phyloP scores from a whole-genome alignment of 2,113 vertebrate genomes.

The Oplegnathus fasciatus region DNA sequence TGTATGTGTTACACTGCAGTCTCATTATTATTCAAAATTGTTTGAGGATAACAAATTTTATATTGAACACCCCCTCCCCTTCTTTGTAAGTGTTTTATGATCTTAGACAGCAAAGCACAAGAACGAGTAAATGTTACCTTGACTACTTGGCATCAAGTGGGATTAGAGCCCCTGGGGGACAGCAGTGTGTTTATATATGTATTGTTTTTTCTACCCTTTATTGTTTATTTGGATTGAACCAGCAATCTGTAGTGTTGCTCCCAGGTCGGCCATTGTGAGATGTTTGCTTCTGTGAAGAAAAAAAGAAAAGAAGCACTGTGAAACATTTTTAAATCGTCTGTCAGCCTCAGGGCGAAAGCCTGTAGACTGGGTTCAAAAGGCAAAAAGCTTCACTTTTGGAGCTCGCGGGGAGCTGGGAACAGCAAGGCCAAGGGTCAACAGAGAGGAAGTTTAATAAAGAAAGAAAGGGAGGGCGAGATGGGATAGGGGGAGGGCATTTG shows the following conservation, averaged over 20 bases:
- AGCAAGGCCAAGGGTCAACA: conserved; percentile 63
- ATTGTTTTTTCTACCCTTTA: conserved; percentile 12
- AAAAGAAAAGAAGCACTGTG: conserved; percentile 8
- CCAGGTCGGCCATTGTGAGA: conserved; percentile 42
- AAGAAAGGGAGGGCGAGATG: conserved; percentile 46
- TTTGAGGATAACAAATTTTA: conserved; percentile 41
- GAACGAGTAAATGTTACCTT: conserved; percentile 51
- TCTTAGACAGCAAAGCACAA: conserved; percentile 26
- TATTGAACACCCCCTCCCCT: conserved; percentile 3
- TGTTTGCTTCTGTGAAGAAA: conserved; percentile 45
- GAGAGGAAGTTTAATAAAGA: conserved; percentile 80
- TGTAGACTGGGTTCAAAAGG: conserved; percentile 57
- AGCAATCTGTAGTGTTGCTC: conserved; percentile 53
- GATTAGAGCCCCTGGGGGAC: conserved; percentile 43
- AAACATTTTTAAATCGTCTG: conserved; percentile 59
- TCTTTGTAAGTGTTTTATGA: conserved; percentile 42
- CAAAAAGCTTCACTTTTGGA: conserved; percentile 58
- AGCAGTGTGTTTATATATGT: conserved; percentile 37
- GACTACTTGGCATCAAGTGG: conserved; percentile 43
- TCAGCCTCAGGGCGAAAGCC: conserved; percentile 49
- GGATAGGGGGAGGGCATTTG: conserved; percentile 30
- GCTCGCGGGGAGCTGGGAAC: conserved; percentile 44
- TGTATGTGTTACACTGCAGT: conserved; percentile 14
- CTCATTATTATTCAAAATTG: conserved; percentile 32
- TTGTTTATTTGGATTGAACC: conserved; percentile 66